A percentile compares a stretch with the other conserved stretches of the same genome.
These are phyloP conservation scores for Lasioglossum lativentre DNA, from an alignment of 2,888 invertebrate species.

Conservation along the genomic window DNA sequence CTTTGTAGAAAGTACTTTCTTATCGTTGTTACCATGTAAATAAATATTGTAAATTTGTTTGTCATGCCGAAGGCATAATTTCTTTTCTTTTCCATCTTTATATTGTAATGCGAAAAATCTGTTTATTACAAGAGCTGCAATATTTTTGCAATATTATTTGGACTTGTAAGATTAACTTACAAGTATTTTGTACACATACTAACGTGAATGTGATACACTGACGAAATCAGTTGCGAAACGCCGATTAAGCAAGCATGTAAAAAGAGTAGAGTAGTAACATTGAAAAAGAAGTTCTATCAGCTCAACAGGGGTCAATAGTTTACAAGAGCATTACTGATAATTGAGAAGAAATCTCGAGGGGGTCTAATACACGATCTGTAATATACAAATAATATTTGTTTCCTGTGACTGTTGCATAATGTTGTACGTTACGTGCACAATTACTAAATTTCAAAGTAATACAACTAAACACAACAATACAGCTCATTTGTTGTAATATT, in stretches of 20 bases:
- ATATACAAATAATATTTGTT: slow-evolving; percentile 47
- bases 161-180: slow-evolving; percentile 27
- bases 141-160: slow-evolving; percentile 2
- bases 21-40: background rate
- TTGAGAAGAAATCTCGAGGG: slow-evolving; percentile 72
- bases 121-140: background rate
- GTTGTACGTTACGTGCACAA: background rate
- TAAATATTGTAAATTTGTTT: background rate
- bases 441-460: background rate
- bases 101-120: background rate
- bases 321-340: slow-evolving; percentile 78
- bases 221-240: slow-evolving; percentile 77
- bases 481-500: background rate
- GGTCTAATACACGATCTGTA: slow-evolving; percentile 66
- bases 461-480: background rate
- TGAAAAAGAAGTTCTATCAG: slow-evolving; percentile 64
- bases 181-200: slow-evolving; percentile 44
- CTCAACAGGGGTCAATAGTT: slow-evolving; percentile 79
- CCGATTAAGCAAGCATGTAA: slow-evolving; percentile 62
- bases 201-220: slow-evolving; percentile 62
- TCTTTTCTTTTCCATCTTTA: background rate
- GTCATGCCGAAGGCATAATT: background rate
- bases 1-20: background rate
- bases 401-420: slow-evolving; percentile 20
- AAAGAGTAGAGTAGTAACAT: slow-evolving; percentile 58